Conservation (phyloP, 2,888 invertebrate genomes). For the Lithophane leautieri region DNA sequence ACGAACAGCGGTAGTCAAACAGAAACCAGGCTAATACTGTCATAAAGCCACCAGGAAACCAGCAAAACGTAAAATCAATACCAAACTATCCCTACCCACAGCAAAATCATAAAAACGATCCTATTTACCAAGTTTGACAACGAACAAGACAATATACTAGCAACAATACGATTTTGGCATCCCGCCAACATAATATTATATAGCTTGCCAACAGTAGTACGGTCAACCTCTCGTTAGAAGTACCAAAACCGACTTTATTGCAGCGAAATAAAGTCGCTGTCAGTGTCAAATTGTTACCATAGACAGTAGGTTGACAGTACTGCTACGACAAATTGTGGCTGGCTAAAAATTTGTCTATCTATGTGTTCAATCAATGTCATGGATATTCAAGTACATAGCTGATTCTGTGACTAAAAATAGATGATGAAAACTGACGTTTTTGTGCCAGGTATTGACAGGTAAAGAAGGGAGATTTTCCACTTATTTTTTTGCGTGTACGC, state of each 20-base stretch:
- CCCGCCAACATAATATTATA: slow-evolving; percentile 62
- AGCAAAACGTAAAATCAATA: slow-evolving; percentile 39
- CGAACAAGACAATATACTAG: slow-evolving; percentile 42
- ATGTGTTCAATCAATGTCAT: slow-evolving; percentile 65
- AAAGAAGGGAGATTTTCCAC: slow-evolving; percentile 30
- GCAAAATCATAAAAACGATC: slow-evolving; percentile 24
- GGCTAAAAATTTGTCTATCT: slow-evolving; percentile 38
- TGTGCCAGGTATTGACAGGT: slow-evolving; percentile 43
- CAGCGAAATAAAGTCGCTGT: slow-evolving; percentile 1
- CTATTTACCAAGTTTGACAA: slow-evolving; percentile 43
- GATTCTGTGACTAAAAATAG: slow-evolving; percentile 41
- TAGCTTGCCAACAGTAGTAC: slow-evolving; percentile 64
- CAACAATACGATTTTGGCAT: slow-evolving; percentile 65
- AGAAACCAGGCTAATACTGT: not conserved
- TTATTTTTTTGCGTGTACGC: not conserved
- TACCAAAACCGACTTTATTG: not conserved
- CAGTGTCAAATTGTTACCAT: slow-evolving; percentile 25
- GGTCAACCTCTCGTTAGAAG: slow-evolving; percentile 8
- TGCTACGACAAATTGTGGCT: slow-evolving; percentile 66
- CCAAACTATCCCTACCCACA: slow-evolving; percentile 7
- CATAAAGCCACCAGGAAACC: not conserved
- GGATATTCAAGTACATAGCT: slow-evolving; percentile 48
- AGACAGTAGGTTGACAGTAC: slow-evolving; percentile 26
- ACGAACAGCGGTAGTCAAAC: too few species aligned
- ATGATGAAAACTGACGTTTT: slow-evolving; percentile 31